Evolutionary conservation across 2,888 invertebrate genomes (phyloP), one percentile per base, ranked within the genome.

Genomic region (Cordylochernes scorpioides): DNA sequence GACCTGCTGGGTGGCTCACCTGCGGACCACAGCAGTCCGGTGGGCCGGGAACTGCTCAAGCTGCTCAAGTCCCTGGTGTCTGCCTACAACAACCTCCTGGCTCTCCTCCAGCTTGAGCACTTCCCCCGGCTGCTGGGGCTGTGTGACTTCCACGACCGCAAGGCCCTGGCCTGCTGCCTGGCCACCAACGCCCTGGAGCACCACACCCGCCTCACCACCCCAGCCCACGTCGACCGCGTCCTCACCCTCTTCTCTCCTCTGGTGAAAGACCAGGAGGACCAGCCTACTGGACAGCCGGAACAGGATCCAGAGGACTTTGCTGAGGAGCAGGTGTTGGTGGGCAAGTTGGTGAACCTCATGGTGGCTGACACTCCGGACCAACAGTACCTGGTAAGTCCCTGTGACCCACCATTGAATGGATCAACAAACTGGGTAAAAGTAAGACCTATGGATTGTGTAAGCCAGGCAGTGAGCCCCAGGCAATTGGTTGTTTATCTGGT

Each of bases 31-130:
- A 69, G 68, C 47, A 69, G 70, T 24, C 64, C 71, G 3, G 80
- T 91, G 1, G 86, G 86, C 41, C 73, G 78, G 45, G 97, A 97
- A 51, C 59, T 99, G 37, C 73, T 77, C 47, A 72, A 82, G 47
- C 64, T 97, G 34, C 63, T 97, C 47, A 78, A 84, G 52, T 73
- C 94, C 25, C 91, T 94, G 0, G 67, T 91, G 3, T 86, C 91
- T 50, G 74, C 75, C 47, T 94, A 91, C 57, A 80, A 78, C 52
- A 75, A 88, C 52, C 66, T 86, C 9, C 59, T 91, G 25, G 74
- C 72, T 0, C 66, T 97, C 10, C 64, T 88, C 32, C 67, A 75
- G 46, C 58, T 97, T 39, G 68, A 72, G 45, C 71, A 84, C 57
- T 97, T 77, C 49, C 69, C 72, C 5, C 71, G 74, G 1, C 59